Evolutionary conservation across 1,140 invertebrate genomes (phyloP).

Genomic region (Diachasmimorpha longicaudata): DNA sequence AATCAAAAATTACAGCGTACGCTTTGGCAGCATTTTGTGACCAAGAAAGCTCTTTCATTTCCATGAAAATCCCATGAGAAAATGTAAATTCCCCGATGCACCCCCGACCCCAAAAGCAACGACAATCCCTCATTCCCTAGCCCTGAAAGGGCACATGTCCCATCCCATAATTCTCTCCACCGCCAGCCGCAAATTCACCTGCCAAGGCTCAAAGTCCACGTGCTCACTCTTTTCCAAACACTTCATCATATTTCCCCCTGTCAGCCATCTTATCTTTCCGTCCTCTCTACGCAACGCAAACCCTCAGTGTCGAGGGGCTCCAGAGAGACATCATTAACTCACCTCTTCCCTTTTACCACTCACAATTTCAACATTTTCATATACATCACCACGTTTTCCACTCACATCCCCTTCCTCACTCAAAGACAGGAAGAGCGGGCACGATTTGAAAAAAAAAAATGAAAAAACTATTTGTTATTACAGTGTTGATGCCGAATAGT

Average conservation of each 20-base stretch:
- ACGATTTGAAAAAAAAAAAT: too few relatives aligned
- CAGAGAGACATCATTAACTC: background rate
- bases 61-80: too few relatives aligned
- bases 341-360: background rate
- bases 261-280: background rate
- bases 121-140: too few relatives aligned
- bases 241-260: background rate
- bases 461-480: too few relatives aligned
- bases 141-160: too few relatives aligned
- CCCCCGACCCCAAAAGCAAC: too few relatives aligned
- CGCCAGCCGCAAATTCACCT: background rate
- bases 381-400: background rate
- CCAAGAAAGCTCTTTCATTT: too few relatives aligned
- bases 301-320: background rate
- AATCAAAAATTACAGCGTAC: too few relatives aligned
- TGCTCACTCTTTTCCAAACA: background rate
- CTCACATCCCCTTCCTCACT: too few relatives aligned
- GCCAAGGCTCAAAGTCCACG: background rate
- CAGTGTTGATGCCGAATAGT: background rate
- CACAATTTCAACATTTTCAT: background rate
- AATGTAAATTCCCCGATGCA: too few relatives aligned
- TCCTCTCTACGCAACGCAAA: background rate
- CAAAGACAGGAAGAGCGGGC: too few relatives aligned
- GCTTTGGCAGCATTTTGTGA: too few relatives aligned
- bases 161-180: background rate